Percentiles rank a stretch among this genome's conserved stretches.
Evolutionary conservation across 2,113 vertebrate genomes (phyloP).

Genomic region (Alethe castanea): DNA sequence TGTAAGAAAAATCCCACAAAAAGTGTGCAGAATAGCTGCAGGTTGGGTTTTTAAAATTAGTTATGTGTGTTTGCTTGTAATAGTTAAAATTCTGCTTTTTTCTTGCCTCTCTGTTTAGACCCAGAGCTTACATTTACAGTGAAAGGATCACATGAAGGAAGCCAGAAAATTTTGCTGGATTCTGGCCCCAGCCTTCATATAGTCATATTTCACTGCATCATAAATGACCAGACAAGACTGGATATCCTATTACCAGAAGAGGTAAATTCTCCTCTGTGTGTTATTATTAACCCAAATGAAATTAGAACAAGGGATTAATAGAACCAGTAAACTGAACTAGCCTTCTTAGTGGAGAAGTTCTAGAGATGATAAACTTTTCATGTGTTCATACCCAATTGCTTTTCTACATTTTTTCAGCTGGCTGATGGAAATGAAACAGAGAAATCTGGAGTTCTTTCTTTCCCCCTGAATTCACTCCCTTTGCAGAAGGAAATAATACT

Average conservation of each 20-base stretch:
- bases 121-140: slow-evolving; percentile 71
- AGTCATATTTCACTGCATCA: slow-evolving; percentile 74
- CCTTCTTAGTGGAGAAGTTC: not conserved
- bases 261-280: not conserved
- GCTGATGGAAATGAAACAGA: not conserved
- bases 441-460: not conserved
- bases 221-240: slow-evolving; percentile 71
- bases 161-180: slow-evolving; percentile 32
- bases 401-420: slow-evolving; percentile 7
- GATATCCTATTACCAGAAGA: slow-evolving; percentile 39
- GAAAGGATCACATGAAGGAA: slow-evolving; percentile 76
- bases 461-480: slow-evolving; percentile 57
- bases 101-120: slow-evolving; percentile 14
- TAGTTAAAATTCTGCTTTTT: not conserved
- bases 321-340: not conserved
- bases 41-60: not conserved
- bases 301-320: not conserved
- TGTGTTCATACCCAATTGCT: not conserved
- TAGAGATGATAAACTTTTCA: not conserved
- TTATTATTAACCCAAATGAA: not conserved
- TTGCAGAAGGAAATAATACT: slow-evolving; percentile 52
- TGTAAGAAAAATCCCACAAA: not conserved
- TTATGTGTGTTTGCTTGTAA: not conserved
- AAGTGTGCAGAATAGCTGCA: fast-evolving
- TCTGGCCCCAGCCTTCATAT: not conserved